These are phyloP conservation scores for Axis porcinus DNA, from an alignment of 2,113 vertebrate genomes.

Conservation along the genomic window DNA sequence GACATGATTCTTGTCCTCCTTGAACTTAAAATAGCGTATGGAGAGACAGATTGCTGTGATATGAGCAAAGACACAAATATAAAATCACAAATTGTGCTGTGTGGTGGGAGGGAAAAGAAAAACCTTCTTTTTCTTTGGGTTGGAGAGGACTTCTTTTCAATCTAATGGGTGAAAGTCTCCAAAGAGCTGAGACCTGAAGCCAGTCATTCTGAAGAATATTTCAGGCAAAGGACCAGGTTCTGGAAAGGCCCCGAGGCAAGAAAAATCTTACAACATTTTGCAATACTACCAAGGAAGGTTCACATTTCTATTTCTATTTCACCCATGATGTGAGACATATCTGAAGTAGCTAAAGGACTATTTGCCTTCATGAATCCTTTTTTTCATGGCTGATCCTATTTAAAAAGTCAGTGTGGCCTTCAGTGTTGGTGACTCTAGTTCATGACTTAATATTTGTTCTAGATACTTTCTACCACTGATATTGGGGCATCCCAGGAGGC, in stretches of 20 bases:
- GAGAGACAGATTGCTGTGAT: neutral
- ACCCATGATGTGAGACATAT: neutral
- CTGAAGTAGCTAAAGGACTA: neutral
- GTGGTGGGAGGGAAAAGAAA: neutral
- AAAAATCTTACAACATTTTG: neutral
- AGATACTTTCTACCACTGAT: neutral
- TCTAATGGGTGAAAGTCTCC: neutral
- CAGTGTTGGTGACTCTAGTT: neutral
- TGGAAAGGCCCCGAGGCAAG: neutral
- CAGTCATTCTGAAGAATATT: neutral
- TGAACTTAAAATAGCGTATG: neutral
- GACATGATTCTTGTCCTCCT: neutral
- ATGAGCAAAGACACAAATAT: neutral
- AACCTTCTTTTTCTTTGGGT: neutral
- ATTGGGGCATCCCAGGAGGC: neutral
- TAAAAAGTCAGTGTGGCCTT: neutral
- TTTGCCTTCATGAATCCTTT: neutral
- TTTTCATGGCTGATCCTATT: neutral
- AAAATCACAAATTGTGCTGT: neutral
- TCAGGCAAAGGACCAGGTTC: neutral
- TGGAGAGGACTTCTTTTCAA: neutral
- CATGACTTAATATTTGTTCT: neutral
- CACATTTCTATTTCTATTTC: neutral
- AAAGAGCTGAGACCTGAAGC: neutral
- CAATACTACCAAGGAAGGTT: neutral